These are phyloP conservation scores for Dysidea cf. avara DNA, from an alignment of 37 sponge, comb jelly and placozoan species.

Conservation along the genomic window DNA sequence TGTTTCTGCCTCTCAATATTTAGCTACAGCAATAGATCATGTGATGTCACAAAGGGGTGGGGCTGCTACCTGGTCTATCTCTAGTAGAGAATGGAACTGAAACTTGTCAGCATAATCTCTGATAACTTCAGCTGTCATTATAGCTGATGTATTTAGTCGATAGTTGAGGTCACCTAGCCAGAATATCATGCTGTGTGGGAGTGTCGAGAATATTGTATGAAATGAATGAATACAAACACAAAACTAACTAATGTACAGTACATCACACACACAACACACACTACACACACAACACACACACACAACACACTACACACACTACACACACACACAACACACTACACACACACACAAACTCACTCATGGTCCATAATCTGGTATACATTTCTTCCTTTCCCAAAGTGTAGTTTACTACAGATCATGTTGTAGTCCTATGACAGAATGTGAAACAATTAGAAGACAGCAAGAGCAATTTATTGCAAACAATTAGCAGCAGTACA, in stretches of 20 bases:
- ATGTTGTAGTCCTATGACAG: slow-evolving; percentile 32
- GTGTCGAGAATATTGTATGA: neutral
- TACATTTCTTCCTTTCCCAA: slow-evolving; percentile 4
- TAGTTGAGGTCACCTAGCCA: slow-evolving; percentile 97
- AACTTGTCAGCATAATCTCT: slow-evolving; percentile 42
- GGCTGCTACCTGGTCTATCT: slow-evolving; percentile 74
- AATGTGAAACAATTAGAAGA: neutral
- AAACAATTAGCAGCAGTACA: slow-evolving; percentile 3
- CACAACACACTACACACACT: too few species aligned
- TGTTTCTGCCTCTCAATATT: slow-evolving; percentile 24
- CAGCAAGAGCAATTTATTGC: neutral
- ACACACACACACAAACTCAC: slow-evolving; percentile 19
- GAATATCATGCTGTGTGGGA: slow-evolving; percentile 62
- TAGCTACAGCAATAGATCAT: slow-evolving; percentile 26
- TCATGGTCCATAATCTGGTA: slow-evolving; percentile 56
- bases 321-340: neutral
- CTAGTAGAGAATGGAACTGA: slow-evolving; percentile 41
- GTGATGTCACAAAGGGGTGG: too few species aligned
- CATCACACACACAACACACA: too few species aligned
- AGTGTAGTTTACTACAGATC: slow-evolving; percentile 46
- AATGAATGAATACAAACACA: neutral
- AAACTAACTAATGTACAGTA: neutral
- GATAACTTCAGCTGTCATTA: slow-evolving; percentile 45
- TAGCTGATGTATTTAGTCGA: slow-evolving; percentile 37
- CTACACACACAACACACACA: too few species aligned